These are phyloP conservation scores for Daboia siamensis DNA, from an alignment of 2,113 vertebrate genomes.

Conservation along the genomic window DNA sequence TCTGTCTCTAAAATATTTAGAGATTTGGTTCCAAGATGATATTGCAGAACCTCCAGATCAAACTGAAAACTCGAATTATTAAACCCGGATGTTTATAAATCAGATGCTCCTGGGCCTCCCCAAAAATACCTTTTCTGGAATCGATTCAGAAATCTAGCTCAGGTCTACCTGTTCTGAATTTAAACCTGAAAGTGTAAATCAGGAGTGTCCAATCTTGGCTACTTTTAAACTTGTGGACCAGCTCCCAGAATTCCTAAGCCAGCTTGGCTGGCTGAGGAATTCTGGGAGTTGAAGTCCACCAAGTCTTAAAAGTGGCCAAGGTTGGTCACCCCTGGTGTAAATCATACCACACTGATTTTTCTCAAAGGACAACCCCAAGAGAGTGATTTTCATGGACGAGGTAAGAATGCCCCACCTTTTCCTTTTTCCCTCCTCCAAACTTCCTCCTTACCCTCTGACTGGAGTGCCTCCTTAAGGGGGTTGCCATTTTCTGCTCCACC, in stretches of 20 bases:
- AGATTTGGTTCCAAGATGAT: background rate
- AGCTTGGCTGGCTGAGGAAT: background rate
- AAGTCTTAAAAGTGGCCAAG: background rate
- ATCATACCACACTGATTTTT: background rate
- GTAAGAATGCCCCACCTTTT: background rate
- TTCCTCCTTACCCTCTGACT: constrained; percentile 49
- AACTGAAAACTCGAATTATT: background rate
- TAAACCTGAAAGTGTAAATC: background rate
- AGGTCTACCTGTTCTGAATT: background rate
- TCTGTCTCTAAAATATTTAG: background rate
- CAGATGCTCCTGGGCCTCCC: background rate
- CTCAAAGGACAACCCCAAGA: background rate
- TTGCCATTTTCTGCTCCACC: constrained; percentile 57
- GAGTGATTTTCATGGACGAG: background rate
- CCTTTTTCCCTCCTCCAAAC: background rate
- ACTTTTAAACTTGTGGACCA: background rate
- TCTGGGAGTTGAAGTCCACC: background rate
- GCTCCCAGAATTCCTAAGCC: background rate
- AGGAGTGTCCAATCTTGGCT: background rate
- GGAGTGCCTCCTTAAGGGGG: constrained; percentile 46
- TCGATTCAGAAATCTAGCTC: background rate
- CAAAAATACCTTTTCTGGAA: background rate
- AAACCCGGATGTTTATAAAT: background rate
- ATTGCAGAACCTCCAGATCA: background rate
- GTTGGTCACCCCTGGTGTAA: background rate